Evolutionary conservation across 2,797 vertebrate species (phyloP).

Genomic region (Hydrophis major): DNA sequence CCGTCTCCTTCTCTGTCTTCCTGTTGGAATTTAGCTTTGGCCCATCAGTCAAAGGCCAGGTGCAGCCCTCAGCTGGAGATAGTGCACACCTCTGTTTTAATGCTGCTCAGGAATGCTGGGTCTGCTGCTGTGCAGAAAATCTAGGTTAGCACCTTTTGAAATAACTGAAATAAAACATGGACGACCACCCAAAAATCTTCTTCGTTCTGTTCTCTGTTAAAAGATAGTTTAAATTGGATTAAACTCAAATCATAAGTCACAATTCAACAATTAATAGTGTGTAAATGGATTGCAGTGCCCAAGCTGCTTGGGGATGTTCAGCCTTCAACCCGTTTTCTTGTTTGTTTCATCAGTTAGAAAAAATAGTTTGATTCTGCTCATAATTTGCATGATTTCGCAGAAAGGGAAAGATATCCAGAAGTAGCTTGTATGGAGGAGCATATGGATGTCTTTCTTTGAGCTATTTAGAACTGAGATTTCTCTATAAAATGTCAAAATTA

Average conservation of each 20-base stretch:
- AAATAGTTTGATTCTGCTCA: background rate
- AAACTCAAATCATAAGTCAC: background rate
- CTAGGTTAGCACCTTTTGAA: background rate
- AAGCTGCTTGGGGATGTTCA: background rate
- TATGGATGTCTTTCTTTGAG: background rate
- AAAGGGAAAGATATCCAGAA: background rate
- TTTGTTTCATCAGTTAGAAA: background rate
- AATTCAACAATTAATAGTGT: background rate
- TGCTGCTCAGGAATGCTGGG: background rate
- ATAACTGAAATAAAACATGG: background rate
- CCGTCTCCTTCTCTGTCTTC: background rate
- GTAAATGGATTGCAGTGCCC: background rate
- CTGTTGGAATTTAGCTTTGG: background rate
- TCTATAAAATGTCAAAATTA: background rate
- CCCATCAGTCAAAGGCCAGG: background rate
- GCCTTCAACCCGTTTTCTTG: background rate
- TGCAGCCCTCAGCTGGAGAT: background rate
- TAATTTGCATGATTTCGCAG: background rate
- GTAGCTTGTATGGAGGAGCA: background rate
- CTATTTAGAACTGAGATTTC: background rate
- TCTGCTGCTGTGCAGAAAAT: background rate
- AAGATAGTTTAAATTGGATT: background rate
- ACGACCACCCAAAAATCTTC: background rate
- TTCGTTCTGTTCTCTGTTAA: background rate
- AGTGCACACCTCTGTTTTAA: background rate